phyloP scores from a whole-genome alignment of 2,113 vertebrate genomes.

The Mohoua ochrocephala region DNA sequence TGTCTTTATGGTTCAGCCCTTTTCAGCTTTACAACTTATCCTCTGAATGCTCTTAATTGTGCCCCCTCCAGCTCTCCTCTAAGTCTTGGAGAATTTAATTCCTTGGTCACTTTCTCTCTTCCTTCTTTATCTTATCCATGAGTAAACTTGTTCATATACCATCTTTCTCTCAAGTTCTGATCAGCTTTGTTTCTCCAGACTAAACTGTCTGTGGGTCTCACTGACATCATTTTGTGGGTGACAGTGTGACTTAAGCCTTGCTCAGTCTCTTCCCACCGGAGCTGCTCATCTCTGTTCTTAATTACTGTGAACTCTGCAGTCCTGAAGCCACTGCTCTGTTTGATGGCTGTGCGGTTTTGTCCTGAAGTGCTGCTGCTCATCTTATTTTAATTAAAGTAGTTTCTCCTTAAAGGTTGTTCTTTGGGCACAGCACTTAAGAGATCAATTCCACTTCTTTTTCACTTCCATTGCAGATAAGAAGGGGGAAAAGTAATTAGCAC shows the following conservation, averaged over 20 bases:
- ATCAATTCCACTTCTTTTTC: conserved; percentile 15
- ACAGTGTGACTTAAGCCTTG: not conserved
- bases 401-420: conserved; percentile 2
- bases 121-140: not conserved
- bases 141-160: not conserved
- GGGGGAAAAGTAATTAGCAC: not conserved
- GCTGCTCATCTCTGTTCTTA: not conserved
- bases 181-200: not conserved
- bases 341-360: not conserved
- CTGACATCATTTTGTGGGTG: not conserved
- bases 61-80: not conserved
- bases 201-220: not conserved
- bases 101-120: not conserved
- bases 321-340: not conserved
- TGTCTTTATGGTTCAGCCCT: not conserved
- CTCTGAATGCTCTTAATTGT: not conserved
- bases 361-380: conserved; percentile 3
- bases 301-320: not conserved
- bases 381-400: conserved; percentile 7
- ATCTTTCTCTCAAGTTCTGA: not conserved
- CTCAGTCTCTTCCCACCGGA: not conserved
- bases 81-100: not conserved
- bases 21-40: not conserved
- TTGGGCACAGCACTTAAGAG: not conserved
- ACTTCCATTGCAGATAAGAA: not conserved